phyloP scores from a whole-genome alignment of 2,888 invertebrate genomes.

The Empis stercorea region DNA sequence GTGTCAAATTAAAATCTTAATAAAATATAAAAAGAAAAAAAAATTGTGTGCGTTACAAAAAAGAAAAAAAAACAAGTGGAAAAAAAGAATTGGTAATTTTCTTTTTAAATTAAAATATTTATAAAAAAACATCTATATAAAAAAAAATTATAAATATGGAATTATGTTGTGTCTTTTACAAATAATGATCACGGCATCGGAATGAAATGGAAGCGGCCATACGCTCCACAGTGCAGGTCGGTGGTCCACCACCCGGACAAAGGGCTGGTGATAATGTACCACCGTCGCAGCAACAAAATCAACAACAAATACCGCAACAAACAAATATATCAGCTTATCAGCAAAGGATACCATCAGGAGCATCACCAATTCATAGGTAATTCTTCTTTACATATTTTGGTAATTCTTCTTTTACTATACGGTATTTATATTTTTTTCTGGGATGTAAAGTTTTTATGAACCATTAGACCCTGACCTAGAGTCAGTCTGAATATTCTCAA shows the following conservation, averaged over 20 bases:
- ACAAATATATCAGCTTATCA: conserved; percentile 34
- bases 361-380: conserved; percentile 37
- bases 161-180: conserved; percentile 12
- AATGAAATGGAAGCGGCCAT: conserved; percentile 40
- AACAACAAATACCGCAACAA: conserved; percentile 16
- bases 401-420: too few relatives aligned
- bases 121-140: neutral
- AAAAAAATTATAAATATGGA: conserved; percentile 5
- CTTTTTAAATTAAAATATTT: too few relatives aligned
- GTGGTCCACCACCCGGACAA: conserved; percentile 34
- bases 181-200: conserved; percentile 36
- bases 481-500: too few relatives aligned
- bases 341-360: conserved; percentile 33
- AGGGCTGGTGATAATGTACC: conserved; percentile 23
- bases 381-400: conserved; percentile 13
- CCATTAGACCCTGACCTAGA: too few relatives aligned
- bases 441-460: too few relatives aligned
- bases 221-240: conserved; percentile 39
- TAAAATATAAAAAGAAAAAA: neutral
- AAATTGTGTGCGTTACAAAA: neutral
- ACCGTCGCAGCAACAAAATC: conserved; percentile 26
- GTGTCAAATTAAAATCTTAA: too few relatives aligned
- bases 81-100: too few relatives aligned
- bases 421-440: too few relatives aligned
- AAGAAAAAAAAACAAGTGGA: too few relatives aligned